These are phyloP conservation scores for Acyrthosiphon pisum DNA, from an alignment of 1,140 invertebrate species.

Conservation along the genomic window DNA sequence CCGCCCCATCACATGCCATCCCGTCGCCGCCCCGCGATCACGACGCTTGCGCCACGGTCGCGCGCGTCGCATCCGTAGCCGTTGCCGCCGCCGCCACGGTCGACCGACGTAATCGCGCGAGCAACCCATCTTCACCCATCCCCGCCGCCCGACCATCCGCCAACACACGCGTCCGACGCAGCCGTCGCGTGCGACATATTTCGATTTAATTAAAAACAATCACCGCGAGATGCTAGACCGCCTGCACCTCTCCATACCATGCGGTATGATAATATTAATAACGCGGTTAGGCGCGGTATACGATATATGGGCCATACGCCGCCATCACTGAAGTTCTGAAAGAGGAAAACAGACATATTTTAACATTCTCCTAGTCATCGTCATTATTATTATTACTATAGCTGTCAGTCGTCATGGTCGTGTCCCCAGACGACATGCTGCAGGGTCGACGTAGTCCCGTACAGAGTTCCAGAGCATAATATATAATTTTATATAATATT, in stretches of 20 bases:
- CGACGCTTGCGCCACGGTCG: slow-evolving; percentile 38
- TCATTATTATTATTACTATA: neutral
- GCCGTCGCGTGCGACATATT: neutral
- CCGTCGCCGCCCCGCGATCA: slow-evolving; percentile 27
- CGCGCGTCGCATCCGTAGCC: neutral
- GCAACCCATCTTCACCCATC: neutral
- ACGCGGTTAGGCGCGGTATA: neutral
- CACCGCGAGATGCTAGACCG: neutral
- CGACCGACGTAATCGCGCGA: neutral
- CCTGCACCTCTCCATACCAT: no score
- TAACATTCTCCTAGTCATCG: neutral
- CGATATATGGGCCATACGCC: neutral
- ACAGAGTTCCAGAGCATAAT: no score
- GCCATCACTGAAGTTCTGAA: neutral
- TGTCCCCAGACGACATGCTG: neutral
- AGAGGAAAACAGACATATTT: neutral
- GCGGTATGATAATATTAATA: neutral
- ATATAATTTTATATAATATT: no score
- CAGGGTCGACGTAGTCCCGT: neutral
- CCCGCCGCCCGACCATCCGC: neutral
- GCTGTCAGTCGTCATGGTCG: neutral
- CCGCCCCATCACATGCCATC: neutral
- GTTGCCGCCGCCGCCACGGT: neutral
- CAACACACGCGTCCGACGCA: neutral
- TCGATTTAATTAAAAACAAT: slow-evolving; percentile 35